phyloP scores from a whole-genome alignment of 2,888 invertebrate genomes.

The Drosophila niveifrons region DNA sequence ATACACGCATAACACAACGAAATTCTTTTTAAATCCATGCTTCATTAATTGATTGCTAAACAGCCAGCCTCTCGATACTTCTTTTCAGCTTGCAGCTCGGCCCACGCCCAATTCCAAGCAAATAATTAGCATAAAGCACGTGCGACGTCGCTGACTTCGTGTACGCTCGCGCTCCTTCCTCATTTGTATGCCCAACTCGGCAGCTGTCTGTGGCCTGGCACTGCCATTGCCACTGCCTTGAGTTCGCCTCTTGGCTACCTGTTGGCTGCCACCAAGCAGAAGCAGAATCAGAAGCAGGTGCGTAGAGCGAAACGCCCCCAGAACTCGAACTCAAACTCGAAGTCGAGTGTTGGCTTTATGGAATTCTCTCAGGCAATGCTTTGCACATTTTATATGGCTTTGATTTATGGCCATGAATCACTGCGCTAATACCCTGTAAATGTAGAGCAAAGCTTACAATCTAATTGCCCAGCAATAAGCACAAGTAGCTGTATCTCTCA shows the following conservation, averaged over 20 bases:
- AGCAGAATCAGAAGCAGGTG: constrained; percentile 68
- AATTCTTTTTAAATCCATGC: constrained; percentile 28
- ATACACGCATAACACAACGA: constrained; percentile 32
- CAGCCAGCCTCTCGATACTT: constrained; percentile 5
- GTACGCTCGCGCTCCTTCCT: constrained; percentile 52
- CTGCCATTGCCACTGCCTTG: neutral
- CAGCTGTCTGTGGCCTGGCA: constrained; percentile 43
- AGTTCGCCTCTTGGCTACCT: constrained; percentile 56
- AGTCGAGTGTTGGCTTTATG: constrained; percentile 28
- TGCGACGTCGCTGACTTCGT: constrained; percentile 57
- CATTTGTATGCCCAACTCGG: constrained; percentile 70
- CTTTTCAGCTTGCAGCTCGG: neutral
- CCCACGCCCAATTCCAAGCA: constrained; percentile 74
- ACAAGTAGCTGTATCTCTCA: constrained; percentile 4
- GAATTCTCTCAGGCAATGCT: constrained; percentile 52
- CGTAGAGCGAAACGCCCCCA: constrained; percentile 63
- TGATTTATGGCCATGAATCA: constrained; percentile 76
- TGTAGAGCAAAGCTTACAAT: neutral
- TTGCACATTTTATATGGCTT: constrained; percentile 59
- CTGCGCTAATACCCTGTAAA: constrained; percentile 42
- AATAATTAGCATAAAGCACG: constrained; percentile 80
- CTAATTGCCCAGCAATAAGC: neutral
- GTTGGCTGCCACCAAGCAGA: constrained; percentile 52
- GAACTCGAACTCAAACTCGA: constrained; percentile 12
- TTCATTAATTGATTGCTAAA: constrained; percentile 61